Base-by-base conservation (phyloP, 35 echinoderm and acorn worm species). In the Acanthaster planci region DNA sequence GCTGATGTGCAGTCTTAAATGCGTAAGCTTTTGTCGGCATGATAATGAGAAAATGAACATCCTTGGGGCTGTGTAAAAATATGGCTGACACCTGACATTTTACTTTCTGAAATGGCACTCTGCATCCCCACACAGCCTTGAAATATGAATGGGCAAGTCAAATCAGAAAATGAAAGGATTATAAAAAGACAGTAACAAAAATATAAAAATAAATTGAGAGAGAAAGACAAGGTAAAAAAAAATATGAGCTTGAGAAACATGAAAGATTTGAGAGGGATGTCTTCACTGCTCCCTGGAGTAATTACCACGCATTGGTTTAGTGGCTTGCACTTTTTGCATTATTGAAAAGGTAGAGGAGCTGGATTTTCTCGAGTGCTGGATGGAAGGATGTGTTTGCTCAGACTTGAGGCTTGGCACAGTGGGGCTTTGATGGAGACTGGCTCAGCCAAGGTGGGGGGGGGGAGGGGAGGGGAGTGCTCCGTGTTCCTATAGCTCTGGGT, bases 61-160 rank as follows among this genome's bases (percentile, higher is more conserved):
- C 77, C 32, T 19, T 18, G 14, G 15, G 19, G 29, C 77, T 79
- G 1, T 37, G 22, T n/a, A 38, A 79, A 79, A 79, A 51, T 17
- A 72, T 29, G 21, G 30, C 1, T 34, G 64, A 72, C 64, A 26
- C 34, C 26, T 72, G 64, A 72, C 64, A 72, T 72, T 72, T 72
- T 26, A 72, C 14, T 29, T 21, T 72, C 18, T 35, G 18, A 72
- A 72, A 4, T 6, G 42, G 42, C 4, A 47, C 42, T 12, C 42
- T 47, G 26, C 30, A 72, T 72, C 23, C 14, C 30, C 64, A 72
- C 22, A 72, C 34, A 72, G 23, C 64, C 64, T 72, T 72, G 21
- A 72, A 72, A 72, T 72, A 15, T 72, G 30, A 72, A 72, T 72
- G 56, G 19, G 27, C 27, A 31, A 31, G 34, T 72, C 64, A 26